These are phyloP conservation scores for Microcebus lehilahytsara DNA, from an alignment of 2,113 vertebrate genomes.

Conservation along the genomic window DNA sequence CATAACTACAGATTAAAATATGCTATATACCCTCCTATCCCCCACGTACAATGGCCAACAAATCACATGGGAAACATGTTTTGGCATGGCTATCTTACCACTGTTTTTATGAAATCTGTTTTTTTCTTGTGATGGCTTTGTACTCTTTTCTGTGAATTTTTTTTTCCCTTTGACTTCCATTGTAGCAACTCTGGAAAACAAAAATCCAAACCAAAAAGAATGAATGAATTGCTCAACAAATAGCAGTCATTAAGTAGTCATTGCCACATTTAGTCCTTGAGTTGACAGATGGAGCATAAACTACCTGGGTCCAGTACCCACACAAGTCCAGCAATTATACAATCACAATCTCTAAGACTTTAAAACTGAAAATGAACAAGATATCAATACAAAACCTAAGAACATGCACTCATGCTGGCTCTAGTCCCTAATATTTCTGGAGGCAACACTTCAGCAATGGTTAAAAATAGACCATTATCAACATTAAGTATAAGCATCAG, in stretches of 20 bases:
- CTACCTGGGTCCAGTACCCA: neutral
- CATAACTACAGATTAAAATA: neutral
- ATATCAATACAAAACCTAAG: neutral
- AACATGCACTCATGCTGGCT: neutral
- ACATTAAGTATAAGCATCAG: neutral
- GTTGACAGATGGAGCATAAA: neutral
- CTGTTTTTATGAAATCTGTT: constrained; percentile 77
- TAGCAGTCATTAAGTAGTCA: neutral
- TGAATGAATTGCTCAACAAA: neutral
- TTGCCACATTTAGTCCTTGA: neutral
- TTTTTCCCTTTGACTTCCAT: constrained; percentile 82
- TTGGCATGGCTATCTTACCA: constrained; percentile 57
- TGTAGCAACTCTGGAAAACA: constrained; percentile 61
- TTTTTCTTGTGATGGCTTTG: constrained; percentile 65
- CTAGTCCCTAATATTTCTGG: too few species aligned
- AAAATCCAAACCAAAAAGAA: neutral
- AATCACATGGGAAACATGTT: fast-evolving
- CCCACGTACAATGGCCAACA: fast-evolving
- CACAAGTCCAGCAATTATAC: neutral
- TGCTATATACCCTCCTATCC: fast-evolving
- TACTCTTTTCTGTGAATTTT: constrained; percentile 67
- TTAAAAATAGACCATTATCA: neutral
- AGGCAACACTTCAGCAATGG: neutral
- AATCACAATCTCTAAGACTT: neutral
- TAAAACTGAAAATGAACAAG: neutral